Percentiles rank a stretch among this genome's conserved stretches.
Conservation (phyloP, 2,797 vertebrate genomes). For the Eremophila alpestris region DNA sequence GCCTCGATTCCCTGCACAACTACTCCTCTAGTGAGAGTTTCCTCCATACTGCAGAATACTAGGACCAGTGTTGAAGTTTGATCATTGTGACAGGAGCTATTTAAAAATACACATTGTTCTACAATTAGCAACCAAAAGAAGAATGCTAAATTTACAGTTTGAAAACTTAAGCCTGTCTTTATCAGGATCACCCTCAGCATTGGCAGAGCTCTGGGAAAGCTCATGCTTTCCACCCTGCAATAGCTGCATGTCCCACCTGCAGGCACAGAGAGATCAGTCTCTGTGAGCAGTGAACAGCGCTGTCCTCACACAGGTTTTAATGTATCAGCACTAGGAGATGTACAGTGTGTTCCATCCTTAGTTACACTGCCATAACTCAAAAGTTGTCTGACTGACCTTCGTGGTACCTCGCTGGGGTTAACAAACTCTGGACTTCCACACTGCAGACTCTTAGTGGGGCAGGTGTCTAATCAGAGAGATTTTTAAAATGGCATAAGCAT, state of each 20-base stretch:
- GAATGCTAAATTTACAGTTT: not conserved
- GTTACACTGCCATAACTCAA: not conserved
- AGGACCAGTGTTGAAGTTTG: not conserved
- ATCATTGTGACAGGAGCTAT: not conserved
- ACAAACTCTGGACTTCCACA: too few species aligned
- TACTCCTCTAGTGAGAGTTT: not conserved
- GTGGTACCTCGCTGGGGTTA: not conserved
- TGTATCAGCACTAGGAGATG: not conserved
- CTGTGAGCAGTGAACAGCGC: fast-evolving
- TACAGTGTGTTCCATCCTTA: not conserved
- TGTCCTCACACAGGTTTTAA: not conserved
- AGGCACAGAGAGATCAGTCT: not conserved
- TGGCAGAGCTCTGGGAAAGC: not conserved
- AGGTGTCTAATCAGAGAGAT: not conserved
- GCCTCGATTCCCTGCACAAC: not conserved
- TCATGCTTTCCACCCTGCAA: not conserved
- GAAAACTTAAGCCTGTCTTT: not conserved
- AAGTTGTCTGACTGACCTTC: not conserved
- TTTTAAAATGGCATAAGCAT: not conserved
- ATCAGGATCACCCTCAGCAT: fast-evolving
- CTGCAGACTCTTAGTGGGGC: not conserved
- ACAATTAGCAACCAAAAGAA: not conserved
- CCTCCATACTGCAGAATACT: not conserved
- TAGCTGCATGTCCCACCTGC: not conserved
- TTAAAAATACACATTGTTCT: not conserved